A percentile compares a stretch with the other conserved stretches of the same genome.
Evolutionary conservation across 2,888 invertebrate species (phyloP).

Genomic region (Apotomis turbidana): DNA sequence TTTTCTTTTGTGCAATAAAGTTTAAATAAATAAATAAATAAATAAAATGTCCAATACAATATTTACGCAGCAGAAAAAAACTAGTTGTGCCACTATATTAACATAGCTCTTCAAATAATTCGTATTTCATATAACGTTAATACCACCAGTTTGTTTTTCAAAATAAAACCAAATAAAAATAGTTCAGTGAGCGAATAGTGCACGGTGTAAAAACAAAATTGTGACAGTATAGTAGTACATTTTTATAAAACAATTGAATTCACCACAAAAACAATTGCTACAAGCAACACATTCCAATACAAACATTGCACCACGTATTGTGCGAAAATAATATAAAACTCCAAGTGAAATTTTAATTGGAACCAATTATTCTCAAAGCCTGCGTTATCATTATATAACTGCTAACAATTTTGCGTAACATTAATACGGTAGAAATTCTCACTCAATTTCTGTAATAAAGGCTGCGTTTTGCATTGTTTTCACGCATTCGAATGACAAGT

Average conservation of each 20-base stretch:
- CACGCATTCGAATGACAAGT: constrained; percentile 10
- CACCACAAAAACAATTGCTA: background rate
- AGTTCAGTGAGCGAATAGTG: no score
- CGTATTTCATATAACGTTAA: background rate
- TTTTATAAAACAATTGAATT: background rate
- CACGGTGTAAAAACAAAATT: no score
- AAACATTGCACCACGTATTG: constrained; percentile 35
- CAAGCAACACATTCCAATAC: constrained; percentile 35
- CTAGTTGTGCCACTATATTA: background rate
- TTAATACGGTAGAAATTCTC: constrained; percentile 13
- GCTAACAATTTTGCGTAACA: constrained; percentile 47
- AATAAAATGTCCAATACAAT: background rate
- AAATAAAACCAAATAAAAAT: no score
- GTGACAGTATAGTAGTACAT: background rate
- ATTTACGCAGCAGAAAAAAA: background rate
- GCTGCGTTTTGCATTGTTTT: constrained; percentile 18
- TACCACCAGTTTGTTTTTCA: background rate
- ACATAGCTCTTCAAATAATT: background rate
- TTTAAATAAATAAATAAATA: no score
- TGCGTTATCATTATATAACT: constrained; percentile 64
- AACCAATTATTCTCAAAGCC: constrained; percentile 58
- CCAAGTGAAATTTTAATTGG: constrained; percentile 60
- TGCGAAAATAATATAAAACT: constrained; percentile 36
- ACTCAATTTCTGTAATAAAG: constrained; percentile 9
- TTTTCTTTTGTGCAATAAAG: no score